Percentiles rank a stretch among this genome's conserved stretches.
Evolutionary conservation across 2,797 vertebrate genomes (phyloP).

Genomic region (Acanthurus lineatus): DNA sequence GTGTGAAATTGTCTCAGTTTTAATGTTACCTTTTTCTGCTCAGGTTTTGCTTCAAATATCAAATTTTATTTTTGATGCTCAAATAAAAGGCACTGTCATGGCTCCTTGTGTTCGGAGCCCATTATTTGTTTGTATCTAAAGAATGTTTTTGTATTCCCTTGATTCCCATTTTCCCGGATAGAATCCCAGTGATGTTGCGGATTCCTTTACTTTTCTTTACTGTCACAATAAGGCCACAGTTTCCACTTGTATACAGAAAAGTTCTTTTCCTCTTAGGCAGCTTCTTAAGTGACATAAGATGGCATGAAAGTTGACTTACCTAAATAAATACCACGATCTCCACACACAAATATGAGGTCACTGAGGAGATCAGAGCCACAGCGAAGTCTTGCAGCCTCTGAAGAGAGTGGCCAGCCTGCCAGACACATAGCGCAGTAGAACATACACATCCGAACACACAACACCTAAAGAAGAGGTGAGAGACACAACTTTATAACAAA

Average conservation of each 20-base stretch:
- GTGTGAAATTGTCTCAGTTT: not conserved
- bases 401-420: conserved; percentile 37
- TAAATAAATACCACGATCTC: conserved; percentile 78
- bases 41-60: not conserved
- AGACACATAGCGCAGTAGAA: conserved; percentile 63
- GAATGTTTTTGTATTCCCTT: not conserved
- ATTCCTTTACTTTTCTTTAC: not conserved
- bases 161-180: not conserved
- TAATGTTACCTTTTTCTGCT: not conserved
- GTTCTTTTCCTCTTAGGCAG: not conserved
- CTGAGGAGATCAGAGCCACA: conserved; percentile 77
- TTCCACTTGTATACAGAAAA: not conserved
- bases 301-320: conserved; percentile 48
- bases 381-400: conserved; percentile 63
- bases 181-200: not conserved
- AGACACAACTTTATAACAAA: not conserved
- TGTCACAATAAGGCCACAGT: not conserved
- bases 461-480: conserved; percentile 48
- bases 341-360: conserved; percentile 80
- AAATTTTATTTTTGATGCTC: not conserved
- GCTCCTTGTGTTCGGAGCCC: not conserved
- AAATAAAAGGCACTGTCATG: not conserved
- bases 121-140: not conserved
- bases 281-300: not conserved
- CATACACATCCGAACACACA: conserved; percentile 59